Base-by-base conservation (phyloP, 2,888 invertebrate species). In the Seira ritae region DNA sequence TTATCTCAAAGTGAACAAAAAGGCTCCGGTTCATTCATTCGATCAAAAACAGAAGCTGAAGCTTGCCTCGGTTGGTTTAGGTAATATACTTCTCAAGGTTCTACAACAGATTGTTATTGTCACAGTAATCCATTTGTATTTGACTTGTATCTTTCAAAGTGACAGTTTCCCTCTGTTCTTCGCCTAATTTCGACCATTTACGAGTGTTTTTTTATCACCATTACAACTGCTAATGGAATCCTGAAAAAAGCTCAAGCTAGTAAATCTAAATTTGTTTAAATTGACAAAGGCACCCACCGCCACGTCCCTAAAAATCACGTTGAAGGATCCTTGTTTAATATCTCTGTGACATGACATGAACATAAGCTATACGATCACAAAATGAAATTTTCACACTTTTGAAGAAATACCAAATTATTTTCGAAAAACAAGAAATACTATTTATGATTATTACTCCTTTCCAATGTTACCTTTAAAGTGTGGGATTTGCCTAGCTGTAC, bases 11-110 rank as follows among this genome's bases (percentile, higher is more conserved):
- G 62, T 31, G 60, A 37, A 65, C 72, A 62, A 37, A 65, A 31
- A 31, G 31, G 31, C 31, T 31, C n/a, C n/a, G 31, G 31, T 37
- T 65, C 66, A 74, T 74, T 74, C 74, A 74, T 66, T 74, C 37
- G 20, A 22, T 37, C 62, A 50, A 70, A 50, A 22, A 31, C 37
- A 12, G 66, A 66, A 66, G n/a, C n/a, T n/a, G 23, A 20, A 4
- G 20, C 1, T 12, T 19, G 19, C 20, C 20, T 3, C 66, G 4
- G 20, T 20, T 42, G 37, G 19, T 68, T 37, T 19, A 15, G 12
- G 37, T 42, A 37, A 70, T 42, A 37, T 1, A 8, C 17, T 12
- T 68, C 3, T 20, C 46, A 19, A 20, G 22, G 17, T 2, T 72
- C 20, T 23, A 60, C 72, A 72, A 20, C 50, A 10, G 17, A 6